phyloP scores from a whole-genome alignment of 2,888 invertebrate species.

The Mycalesis mineus region DNA sequence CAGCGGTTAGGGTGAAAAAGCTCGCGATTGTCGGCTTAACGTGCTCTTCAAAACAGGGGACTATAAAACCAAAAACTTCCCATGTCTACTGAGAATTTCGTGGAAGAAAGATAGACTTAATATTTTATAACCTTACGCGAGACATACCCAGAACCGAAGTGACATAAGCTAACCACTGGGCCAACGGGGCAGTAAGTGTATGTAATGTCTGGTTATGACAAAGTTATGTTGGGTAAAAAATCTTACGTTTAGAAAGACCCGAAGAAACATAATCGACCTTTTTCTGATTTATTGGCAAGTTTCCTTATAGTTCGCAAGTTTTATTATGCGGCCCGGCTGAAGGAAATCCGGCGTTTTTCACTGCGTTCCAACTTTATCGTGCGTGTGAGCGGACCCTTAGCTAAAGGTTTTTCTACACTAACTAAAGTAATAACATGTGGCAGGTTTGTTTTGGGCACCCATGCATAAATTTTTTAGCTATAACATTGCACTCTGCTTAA shows the following conservation, averaged over 20 bases:
- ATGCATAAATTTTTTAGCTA: no score
- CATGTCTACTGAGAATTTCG: no score
- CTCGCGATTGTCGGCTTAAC: no score
- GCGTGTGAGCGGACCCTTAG: slow-evolving; percentile 41
- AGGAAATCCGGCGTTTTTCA: slow-evolving; percentile 55
- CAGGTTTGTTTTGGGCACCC: not conserved
- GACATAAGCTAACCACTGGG: no score
- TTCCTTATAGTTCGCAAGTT: slow-evolving; percentile 54
- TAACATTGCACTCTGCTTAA: no score
- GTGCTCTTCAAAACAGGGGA: no score
- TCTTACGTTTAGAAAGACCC: slow-evolving; percentile 37
- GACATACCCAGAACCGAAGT: no score
- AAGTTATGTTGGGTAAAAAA: slow-evolving; percentile 10
- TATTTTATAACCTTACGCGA: no score
- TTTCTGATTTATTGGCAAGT: slow-evolving; percentile 66
- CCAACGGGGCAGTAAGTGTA: no score
- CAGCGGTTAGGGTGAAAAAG: no score
- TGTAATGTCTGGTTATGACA: not conserved
- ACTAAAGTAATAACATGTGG: not conserved
- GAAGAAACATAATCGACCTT: slow-evolving; percentile 60
- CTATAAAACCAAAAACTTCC: no score
- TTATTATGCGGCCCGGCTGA: slow-evolving; percentile 55
- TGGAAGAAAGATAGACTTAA: no score
- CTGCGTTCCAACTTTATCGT: slow-evolving; percentile 55
- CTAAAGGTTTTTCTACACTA: not conserved